phyloP scores from a whole-genome alignment of 2,113 vertebrate species.

The Pampusana beccarii region DNA sequence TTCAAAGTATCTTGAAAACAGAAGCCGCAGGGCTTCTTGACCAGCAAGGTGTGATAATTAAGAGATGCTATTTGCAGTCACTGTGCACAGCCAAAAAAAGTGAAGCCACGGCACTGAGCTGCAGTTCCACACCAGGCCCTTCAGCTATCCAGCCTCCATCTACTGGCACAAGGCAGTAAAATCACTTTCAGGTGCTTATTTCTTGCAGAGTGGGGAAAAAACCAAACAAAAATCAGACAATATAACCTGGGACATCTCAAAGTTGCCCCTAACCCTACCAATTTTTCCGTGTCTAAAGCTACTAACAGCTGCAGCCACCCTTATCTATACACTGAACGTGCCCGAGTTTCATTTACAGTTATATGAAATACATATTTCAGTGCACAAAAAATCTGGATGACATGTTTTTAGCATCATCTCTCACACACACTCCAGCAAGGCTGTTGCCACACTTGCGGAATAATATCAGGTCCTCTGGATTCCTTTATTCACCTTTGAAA shows the following conservation, averaged over 20 bases:
- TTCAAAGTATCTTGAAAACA: neutral
- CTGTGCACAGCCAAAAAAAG: neutral
- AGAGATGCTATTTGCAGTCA: neutral
- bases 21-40: accelerated
- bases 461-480: neutral
- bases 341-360: neutral
- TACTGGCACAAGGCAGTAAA: neutral
- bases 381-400: neutral
- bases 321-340: neutral
- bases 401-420: accelerated
- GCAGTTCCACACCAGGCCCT: neutral
- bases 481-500: neutral
- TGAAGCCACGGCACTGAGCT: neutral
- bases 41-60: neutral
- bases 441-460: neutral
- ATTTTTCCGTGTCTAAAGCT: neutral
- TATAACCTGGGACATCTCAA: accelerated
- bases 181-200: neutral
- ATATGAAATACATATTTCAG: neutral
- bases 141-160: neutral
- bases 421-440: neutral
- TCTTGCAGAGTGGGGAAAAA: neutral
- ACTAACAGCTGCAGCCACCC: neutral
- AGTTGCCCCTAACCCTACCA: neutral
- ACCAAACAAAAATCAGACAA: neutral